These are phyloP conservation scores for Antedon mediterranea DNA, from an alignment of 53 echinoderm and acorn worm genomes.

Conservation along the genomic window DNA sequence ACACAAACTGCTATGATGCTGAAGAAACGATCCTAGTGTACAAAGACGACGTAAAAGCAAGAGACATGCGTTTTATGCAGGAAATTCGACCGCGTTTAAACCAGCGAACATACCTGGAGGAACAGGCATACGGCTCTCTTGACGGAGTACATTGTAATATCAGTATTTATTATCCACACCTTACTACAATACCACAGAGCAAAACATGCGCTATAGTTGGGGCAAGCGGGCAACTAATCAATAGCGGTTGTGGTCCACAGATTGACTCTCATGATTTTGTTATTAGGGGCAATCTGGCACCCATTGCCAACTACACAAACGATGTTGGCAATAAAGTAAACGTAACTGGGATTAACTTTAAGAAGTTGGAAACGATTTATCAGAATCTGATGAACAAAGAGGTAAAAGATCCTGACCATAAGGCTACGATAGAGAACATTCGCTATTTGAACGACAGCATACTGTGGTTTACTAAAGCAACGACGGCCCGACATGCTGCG, in stretches of 20 bases:
- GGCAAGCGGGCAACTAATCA: background rate
- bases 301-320: background rate
- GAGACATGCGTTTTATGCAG: background rate
- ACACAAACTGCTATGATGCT: background rate
- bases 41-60: background rate
- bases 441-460: background rate
- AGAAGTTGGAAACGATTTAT: background rate
- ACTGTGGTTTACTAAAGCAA: background rate
- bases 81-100: background rate
- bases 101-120: background rate
- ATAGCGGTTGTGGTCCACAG: background rate
- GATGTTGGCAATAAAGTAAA: background rate
- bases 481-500: background rate
- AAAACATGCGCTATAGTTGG: background rate
- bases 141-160: background rate
- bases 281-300: background rate
- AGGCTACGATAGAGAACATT: background rate
- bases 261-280: background rate
- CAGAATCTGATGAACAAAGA: background rate
- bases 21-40: background rate
- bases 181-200: background rate
- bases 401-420: background rate
- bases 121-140: background rate
- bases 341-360: background rate
- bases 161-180: background rate